Base-by-base conservation (phyloP, 2,888 invertebrate species). In the Chelonus formosanus region DNA sequence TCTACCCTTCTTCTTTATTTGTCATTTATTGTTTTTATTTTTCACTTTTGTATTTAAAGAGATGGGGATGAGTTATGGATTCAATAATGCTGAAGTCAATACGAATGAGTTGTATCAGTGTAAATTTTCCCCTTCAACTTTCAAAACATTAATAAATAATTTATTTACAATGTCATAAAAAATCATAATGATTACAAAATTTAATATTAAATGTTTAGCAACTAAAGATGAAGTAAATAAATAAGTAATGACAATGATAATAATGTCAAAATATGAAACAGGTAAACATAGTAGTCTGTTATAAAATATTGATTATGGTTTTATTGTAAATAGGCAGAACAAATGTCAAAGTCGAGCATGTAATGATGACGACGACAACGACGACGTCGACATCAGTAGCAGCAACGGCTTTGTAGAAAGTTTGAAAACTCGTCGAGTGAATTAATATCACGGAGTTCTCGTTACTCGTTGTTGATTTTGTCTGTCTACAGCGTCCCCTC, bases 371-470 rank as follows among this genome's bases (percentile, higher is more conserved):
- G 62, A 66, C 57, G 59, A 67, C 65, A 61, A 67, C 61, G 68
- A 68, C 64, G 67, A 60, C 55, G 60, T 52, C 55, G 50, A 69
- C 63, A 68, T 31, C 67, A 75, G 72, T 72, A 74, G 73, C 54
- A 76, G 64, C 72, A 77, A 74, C 78, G 78, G 82, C 84, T 84
- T 84, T 84, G 84, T 83, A 80, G 80, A 78, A 81, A 83, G 83
- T 83, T 84, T 83, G 83, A 84, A 84, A 83, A 83, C 83, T 84
- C 84, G 80, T 78, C 83, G 83, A 84, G 84, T 84, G 84, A 82
- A 84, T 84, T 84, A 84, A 84, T 84, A 83, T 84, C 84, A 81
- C 80, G 76, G 82, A 81, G 82, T 83, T 84, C 81, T 83, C 82
- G 81, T 82, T 82, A 82, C 83, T 82, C 83, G 80, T 83, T 84